Evolutionary conservation across 2,113 vertebrate species (phyloP).

Genomic region (Hiodon tergisus): DNA sequence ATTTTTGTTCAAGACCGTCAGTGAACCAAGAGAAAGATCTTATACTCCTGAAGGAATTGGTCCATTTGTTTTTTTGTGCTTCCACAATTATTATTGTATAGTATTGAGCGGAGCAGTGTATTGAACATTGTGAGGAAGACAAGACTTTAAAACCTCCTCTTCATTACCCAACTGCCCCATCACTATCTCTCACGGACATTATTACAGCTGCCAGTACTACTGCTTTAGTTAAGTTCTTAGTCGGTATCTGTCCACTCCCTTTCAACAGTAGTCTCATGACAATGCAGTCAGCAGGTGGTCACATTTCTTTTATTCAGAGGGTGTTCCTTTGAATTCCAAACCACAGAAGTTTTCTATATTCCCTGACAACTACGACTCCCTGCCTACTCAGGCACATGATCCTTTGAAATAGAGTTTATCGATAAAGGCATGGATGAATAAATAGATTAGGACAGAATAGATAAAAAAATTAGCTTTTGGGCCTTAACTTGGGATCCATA

Average conservation of each 20-base stretch:
- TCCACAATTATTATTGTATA: no score
- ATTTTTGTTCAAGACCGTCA: no score
- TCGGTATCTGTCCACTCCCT: neutral
- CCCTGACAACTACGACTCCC: conserved; percentile 22
- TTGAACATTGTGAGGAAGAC: no score
- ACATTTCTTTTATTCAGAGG: neutral
- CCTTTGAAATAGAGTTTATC: conserved; percentile 23
- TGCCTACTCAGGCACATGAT: conserved; percentile 25
- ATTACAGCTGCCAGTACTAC: no score
- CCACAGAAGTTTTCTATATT: conserved; percentile 33
- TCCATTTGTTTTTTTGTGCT: no score
- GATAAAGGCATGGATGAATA: conserved; percentile 20
- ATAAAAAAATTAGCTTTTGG: neutral
- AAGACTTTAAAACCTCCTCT: no score
- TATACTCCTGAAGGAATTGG: no score
- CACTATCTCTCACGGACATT: no score
- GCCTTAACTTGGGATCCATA: conserved; percentile 16
- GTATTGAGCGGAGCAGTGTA: no score
- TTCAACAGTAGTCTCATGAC: neutral
- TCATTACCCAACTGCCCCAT: no score
- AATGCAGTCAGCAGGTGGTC: neutral
- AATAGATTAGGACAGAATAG: conserved; percentile 13
- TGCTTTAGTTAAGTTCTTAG: neutral
- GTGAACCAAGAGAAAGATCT: no score
- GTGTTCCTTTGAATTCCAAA: conserved; percentile 24